These are phyloP conservation scores for Cydia pomonella DNA, from an alignment of 1,140 invertebrate genomes.

Conservation along the genomic window DNA sequence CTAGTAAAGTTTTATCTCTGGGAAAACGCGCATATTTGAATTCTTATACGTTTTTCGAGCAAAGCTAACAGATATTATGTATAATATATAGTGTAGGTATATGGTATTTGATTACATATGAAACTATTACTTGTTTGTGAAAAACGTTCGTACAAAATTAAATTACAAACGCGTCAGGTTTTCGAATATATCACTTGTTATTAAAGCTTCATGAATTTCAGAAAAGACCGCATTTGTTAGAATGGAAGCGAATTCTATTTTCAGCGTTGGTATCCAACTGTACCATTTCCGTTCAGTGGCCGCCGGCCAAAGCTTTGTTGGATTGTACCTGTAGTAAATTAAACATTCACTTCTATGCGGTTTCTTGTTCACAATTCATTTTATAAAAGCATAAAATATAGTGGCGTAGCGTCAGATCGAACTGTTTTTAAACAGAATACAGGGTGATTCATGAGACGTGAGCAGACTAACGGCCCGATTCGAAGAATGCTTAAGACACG, in stretches of 20 bases:
- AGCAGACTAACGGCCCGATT: too few relatives aligned
- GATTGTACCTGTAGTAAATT: not conserved
- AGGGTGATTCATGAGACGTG: too few relatives aligned
- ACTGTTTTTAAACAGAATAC: too few relatives aligned
- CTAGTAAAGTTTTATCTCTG: too few relatives aligned
- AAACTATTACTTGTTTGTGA: not conserved
- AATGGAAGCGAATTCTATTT: not conserved
- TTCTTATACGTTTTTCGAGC: too few relatives aligned
- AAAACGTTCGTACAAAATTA: not conserved
- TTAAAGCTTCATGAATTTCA: conserved; percentile 2
- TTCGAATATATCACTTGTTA: not conserved
- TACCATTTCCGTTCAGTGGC: not conserved
- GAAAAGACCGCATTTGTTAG: not conserved
- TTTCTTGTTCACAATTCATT: not conserved
- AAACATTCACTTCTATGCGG: conserved; percentile 1
- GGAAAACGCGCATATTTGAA: too few relatives aligned
- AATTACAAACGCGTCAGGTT: not conserved
- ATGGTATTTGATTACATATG: not conserved
- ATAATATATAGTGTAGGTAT: too few relatives aligned
- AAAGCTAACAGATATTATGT: too few relatives aligned
- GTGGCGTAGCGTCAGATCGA: not conserved
- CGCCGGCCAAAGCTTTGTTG: not conserved
- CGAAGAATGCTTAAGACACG: too few relatives aligned
- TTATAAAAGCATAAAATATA: not conserved
- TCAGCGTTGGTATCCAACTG: not conserved